A percentile compares a stretch with the other conserved stretches of the same genome.
Evolutionary conservation across 2,113 vertebrate species (phyloP).

Genomic region (Muntiacus reevesi): DNA sequence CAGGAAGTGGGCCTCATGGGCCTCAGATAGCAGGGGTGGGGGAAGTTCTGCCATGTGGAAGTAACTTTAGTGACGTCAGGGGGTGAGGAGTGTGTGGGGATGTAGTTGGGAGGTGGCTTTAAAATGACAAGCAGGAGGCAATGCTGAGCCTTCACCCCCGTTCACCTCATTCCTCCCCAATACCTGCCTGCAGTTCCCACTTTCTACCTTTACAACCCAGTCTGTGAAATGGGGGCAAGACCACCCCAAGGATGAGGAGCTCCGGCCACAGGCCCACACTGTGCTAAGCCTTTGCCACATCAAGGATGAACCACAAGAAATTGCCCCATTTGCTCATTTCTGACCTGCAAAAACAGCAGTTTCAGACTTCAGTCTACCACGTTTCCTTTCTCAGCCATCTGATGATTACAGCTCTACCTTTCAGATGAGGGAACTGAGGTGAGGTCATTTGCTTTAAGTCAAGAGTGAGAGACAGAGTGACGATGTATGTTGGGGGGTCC

Average conservation of each 20-base stretch:
- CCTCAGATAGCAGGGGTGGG: neutral
- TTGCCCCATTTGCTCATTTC: neutral
- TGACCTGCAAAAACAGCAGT: neutral
- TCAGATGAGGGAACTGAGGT: neutral
- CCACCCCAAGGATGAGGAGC: neutral
- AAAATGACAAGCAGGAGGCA: neutral
- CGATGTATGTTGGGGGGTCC: neutral
- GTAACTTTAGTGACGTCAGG: neutral
- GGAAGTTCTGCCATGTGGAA: neutral
- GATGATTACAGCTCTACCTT: neutral
- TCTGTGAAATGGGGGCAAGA: neutral
- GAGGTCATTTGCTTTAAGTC: neutral
- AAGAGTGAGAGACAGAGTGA: neutral
- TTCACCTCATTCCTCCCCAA: neutral
- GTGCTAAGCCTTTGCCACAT: fast-evolving
- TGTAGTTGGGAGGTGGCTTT: neutral
- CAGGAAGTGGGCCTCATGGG: neutral
- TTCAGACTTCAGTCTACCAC: neutral
- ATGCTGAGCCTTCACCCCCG: fast-evolving
- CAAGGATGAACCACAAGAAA: neutral
- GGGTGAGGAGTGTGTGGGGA: neutral
- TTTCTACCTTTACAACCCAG: neutral
- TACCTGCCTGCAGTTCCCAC: neutral
- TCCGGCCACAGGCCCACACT: fast-evolving
- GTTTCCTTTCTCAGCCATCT: neutral